Conservation (phyloP, 2,113 vertebrate species). For the Thunnus maccoyii region DNA sequence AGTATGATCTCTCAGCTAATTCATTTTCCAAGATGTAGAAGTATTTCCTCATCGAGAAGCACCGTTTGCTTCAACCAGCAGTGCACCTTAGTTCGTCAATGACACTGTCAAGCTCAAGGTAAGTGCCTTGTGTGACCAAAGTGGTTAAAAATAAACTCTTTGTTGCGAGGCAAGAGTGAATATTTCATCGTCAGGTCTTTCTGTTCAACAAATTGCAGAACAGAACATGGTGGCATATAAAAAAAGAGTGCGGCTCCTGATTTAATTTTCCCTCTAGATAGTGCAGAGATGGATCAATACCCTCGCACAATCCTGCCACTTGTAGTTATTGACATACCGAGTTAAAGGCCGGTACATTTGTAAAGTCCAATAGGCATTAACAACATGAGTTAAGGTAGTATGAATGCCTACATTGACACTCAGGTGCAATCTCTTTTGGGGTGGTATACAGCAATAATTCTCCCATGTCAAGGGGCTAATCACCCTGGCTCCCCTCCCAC, state of each 20-base stretch:
- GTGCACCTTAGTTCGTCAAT: conserved; percentile 14
- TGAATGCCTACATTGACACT: conserved; percentile 34
- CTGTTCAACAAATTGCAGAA: neutral
- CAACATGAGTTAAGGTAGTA: conserved; percentile 38
- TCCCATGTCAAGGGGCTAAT: conserved; percentile 71
- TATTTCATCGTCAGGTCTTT: conserved; percentile 32
- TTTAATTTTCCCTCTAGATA: neutral
- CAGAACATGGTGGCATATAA: neutral
- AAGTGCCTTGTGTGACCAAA: neutral
- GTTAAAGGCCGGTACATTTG: conserved; percentile 1
- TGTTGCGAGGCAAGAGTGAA: conserved; percentile 10
- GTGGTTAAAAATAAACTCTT: conserved; percentile 52
- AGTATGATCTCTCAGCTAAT: conserved; percentile 31
- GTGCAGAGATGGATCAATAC: neutral
- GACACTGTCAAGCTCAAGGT: conserved; percentile 21
- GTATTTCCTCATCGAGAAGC: conserved; percentile 7
- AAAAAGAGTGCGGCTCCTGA: neutral
- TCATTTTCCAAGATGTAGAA: conserved; percentile 18
- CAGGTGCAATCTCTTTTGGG: conserved; percentile 60
- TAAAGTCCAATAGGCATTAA: conserved; percentile 19
- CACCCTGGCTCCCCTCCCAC: conserved; percentile 74
- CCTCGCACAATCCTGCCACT: conserved; percentile 4
- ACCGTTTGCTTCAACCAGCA: neutral
- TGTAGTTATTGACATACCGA: conserved; percentile 15
- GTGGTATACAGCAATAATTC: conserved; percentile 65